phyloP scores from a whole-genome alignment of 2,797 vertebrate species.

The Setipinna tenuifilis region DNA sequence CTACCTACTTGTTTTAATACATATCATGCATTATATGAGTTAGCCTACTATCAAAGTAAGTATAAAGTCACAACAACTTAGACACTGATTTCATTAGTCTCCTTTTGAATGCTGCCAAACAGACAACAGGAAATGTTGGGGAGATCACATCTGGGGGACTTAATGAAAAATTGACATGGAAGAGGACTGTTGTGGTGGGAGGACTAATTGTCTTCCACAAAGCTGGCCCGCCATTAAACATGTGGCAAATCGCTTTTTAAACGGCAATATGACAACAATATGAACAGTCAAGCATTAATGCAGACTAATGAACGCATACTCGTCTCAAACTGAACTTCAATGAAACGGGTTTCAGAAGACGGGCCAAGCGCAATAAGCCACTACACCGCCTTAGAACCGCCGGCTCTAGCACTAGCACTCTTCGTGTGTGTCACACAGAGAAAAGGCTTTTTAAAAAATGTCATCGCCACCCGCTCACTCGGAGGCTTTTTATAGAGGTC shows the following conservation, averaged over 20 bases:
- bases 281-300: neutral
- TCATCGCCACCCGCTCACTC: neutral
- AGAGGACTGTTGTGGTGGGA: neutral
- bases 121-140: conserved; percentile 12
- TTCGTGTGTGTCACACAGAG: neutral
- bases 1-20: too few relatives aligned
- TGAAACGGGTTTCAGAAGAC: conserved; percentile 3
- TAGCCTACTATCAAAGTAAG: too few relatives aligned
- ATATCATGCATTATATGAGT: too few relatives aligned
- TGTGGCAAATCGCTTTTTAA: neutral
- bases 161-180: conserved; percentile 15
- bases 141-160: neutral
- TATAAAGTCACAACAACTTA: neutral
- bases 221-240: neutral
- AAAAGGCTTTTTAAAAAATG: neutral
- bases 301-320: neutral
- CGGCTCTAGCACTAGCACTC: neutral
- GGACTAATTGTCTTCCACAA: conserved; percentile 1
- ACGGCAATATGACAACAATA: neutral
- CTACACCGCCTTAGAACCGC: neutral
- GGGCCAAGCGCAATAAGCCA: neutral
- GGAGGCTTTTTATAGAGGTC: neutral
- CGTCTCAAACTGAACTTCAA: conserved; percentile 8
- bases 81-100: neutral
- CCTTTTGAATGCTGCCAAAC: neutral